phyloP scores from a whole-genome alignment of 1,140 invertebrate species.

The Nixonia krombeini region DNA sequence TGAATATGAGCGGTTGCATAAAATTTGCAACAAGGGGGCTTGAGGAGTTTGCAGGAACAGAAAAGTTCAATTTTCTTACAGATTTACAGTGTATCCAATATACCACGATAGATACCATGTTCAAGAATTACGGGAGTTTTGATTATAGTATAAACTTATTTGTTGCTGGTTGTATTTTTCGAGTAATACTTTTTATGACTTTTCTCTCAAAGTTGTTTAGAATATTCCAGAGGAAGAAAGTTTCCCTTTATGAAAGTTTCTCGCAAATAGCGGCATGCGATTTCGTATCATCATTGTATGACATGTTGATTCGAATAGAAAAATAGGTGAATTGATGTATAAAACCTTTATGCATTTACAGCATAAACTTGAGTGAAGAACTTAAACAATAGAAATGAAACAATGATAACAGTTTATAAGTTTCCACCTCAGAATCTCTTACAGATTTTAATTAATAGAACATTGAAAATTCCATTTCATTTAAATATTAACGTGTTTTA shows the following conservation, averaged over 20 bases:
- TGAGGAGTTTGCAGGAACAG: slow-evolving; percentile 5
- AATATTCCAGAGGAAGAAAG: slow-evolving; percentile 3
- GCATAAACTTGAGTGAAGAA: too few relatives aligned
- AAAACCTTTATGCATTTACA: too few relatives aligned
- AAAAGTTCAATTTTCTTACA: slow-evolving; percentile 15
- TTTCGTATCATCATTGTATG: background rate
- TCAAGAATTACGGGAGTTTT: slow-evolving; percentile 36
- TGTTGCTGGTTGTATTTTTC: slow-evolving; percentile 19
- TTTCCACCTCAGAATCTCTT: too few relatives aligned
- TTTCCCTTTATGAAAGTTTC: slow-evolving; percentile 1
- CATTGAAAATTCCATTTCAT: too few relatives aligned
- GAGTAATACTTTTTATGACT: slow-evolving; percentile 3
- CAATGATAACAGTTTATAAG: too few relatives aligned
- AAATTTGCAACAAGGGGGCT: slow-evolving; percentile 24
- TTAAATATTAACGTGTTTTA: too few relatives aligned
- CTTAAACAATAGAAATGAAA: too few relatives aligned
- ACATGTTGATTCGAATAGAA: too few relatives aligned
- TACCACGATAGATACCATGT: slow-evolving; percentile 18
- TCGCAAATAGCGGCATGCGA: too few relatives aligned
- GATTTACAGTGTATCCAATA: slow-evolving; percentile 1
- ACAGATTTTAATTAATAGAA: too few relatives aligned
- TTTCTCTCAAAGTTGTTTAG: slow-evolving; percentile 5
- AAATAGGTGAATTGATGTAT: too few relatives aligned
- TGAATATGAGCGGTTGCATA: slow-evolving; percentile 11
- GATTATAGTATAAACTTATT: slow-evolving; percentile 23